Percentiles rank a stretch among this genome's conserved stretches.
phyloP scores from a whole-genome alignment of 2,888 invertebrate genomes.

The Eretmocerus hayati region DNA sequence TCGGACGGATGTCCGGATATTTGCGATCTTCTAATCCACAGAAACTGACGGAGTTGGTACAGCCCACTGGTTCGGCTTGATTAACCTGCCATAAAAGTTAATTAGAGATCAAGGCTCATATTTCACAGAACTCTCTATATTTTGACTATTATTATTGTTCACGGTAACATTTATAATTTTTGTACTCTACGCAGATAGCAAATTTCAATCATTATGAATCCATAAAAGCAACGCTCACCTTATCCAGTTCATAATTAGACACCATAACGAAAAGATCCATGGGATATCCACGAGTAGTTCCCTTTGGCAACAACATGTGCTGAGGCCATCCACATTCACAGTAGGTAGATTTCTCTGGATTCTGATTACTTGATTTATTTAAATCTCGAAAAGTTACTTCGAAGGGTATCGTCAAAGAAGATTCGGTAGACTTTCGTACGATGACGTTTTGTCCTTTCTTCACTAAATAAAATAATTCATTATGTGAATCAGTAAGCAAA shows the following conservation, averaged over 20 bases:
- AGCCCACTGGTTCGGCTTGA: too few species aligned
- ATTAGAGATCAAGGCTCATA: too few species aligned
- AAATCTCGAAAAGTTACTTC: constrained; percentile 73
- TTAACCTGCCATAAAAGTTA: too few species aligned
- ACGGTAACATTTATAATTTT: too few species aligned
- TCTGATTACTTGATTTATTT: constrained; percentile 50
- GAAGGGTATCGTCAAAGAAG: constrained; percentile 79
- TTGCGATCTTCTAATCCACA: too few species aligned
- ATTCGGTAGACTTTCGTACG: constrained; percentile 60
- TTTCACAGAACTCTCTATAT: too few species aligned
- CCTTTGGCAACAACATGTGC: constrained; percentile 71
- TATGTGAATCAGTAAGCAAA: constrained; percentile 57
- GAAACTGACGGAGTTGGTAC: too few species aligned
- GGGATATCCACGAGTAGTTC: constrained; percentile 57
- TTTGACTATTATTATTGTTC: too few species aligned
- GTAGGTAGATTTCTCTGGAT: constrained; percentile 60
- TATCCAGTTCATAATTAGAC: not conserved
- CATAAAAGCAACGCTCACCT: too few species aligned
- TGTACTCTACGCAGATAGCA: too few species aligned
- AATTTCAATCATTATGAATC: too few species aligned
- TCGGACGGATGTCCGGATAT: too few species aligned
- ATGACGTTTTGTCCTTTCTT: constrained; percentile 62
- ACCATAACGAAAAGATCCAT: constrained; percentile 50
- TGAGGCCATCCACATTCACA: constrained; percentile 90
- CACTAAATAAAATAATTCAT: constrained; percentile 58